These are phyloP conservation scores for Tretioscincus oriximinensis DNA, from an alignment of 2,113 vertebrate genomes.

Conservation along the genomic window DNA sequence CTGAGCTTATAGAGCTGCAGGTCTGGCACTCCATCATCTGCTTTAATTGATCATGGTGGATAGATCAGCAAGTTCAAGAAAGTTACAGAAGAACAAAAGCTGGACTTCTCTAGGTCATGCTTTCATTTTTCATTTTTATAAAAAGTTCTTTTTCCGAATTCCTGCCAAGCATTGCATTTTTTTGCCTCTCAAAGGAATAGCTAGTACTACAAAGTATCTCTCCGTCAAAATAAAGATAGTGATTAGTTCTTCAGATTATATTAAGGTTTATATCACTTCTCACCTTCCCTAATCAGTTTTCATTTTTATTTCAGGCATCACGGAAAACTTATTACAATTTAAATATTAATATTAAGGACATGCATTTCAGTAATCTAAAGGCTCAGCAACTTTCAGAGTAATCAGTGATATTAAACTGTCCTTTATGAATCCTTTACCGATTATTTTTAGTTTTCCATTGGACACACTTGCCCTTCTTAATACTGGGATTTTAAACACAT, in stretches of 20 bases:
- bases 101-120: not conserved
- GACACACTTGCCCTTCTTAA: not conserved
- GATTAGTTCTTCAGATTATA: not conserved
- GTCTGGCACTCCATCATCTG: not conserved
- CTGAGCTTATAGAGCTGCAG: no score
- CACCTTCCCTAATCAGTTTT: slow-evolving; percentile 1
- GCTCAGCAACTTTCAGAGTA: slow-evolving; percentile 5
- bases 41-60: not conserved
- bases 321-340: not conserved
- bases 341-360: slow-evolving; percentile 32
- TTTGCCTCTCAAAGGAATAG: slow-evolving; percentile 4
- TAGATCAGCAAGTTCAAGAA: not conserved
- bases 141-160: not conserved
- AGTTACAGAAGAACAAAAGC: not conserved
- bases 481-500: not conserved
- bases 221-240: not conserved
- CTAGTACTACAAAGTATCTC: not conserved
- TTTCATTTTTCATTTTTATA: not conserved
- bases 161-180: not conserved
- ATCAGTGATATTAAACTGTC: slow-evolving; percentile 3
- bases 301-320: slow-evolving; percentile 15
- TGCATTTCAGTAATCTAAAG: not conserved
- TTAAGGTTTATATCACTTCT: not conserved
- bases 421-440: slow-evolving; percentile 5
- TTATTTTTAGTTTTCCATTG: not conserved